A percentile compares a stretch with the other conserved stretches of the same genome.
Evolutionary conservation across 2,888 invertebrate species (phyloP).

Genomic region (Zhengitettix transpicula): DNA sequence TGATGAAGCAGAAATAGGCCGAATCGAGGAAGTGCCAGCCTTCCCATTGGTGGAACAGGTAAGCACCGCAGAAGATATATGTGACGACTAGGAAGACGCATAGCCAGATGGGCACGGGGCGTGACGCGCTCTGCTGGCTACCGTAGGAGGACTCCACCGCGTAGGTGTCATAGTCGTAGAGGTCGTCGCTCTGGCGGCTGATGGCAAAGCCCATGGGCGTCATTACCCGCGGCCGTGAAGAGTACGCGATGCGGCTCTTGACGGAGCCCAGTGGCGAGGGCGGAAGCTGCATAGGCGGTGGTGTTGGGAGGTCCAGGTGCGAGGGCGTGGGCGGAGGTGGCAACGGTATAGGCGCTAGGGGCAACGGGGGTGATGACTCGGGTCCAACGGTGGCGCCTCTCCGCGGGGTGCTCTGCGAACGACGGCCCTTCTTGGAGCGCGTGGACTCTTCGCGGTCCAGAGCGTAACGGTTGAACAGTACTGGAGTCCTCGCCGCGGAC

Average conservation of each 20-base stretch:
- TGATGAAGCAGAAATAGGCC: constrained; percentile 88
- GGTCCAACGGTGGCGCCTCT: neutral
- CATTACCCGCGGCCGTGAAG: constrained; percentile 38
- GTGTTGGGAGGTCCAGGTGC: constrained; percentile 18
- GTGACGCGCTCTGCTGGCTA: constrained; percentile 34
- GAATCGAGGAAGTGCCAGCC: constrained; percentile 73
- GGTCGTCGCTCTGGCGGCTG: constrained; percentile 28
- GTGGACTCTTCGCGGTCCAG: constrained; percentile 30
- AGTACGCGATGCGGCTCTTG: constrained; percentile 18
- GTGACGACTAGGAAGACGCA: constrained; percentile 76
- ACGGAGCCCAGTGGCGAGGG: neutral
- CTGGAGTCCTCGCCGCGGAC: constrained; percentile 23
- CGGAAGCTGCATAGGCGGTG: constrained; percentile 1
- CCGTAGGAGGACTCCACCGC: constrained; percentile 31
- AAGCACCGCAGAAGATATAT: constrained; percentile 79
- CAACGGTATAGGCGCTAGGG: neutral
- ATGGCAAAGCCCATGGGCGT: constrained; percentile 49
- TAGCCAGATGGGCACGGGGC: constrained; percentile 75
- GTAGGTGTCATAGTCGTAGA: constrained; percentile 21
- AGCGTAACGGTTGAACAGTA: constrained; percentile 55
- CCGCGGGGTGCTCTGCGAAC: neutral
- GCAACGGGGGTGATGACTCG: neutral
- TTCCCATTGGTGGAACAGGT: constrained; percentile 73
- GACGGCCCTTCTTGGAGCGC: neutral
- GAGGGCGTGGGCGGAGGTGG: neutral